Conservation (phyloP, 2,888 invertebrate genomes). For the Cheiracanthium punctorium region DNA sequence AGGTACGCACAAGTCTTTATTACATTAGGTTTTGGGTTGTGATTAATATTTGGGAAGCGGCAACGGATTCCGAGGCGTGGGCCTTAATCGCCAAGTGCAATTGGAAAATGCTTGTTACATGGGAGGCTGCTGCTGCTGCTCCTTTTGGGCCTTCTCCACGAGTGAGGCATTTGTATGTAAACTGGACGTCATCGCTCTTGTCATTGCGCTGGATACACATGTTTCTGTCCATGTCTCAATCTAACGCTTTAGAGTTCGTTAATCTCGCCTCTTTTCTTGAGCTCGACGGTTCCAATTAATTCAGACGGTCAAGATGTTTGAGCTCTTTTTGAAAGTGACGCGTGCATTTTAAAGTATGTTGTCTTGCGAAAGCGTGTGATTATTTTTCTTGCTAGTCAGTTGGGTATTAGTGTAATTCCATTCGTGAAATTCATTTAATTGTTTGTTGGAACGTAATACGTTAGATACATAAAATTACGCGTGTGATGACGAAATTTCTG, state of each 20-base stretch:
- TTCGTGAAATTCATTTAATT: too few relatives aligned
- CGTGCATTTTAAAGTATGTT: too few relatives aligned
- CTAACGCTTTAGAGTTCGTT: background rate
- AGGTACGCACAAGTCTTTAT: constrained; percentile 22
- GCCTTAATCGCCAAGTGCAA: constrained; percentile 1
- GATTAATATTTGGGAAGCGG: constrained; percentile 12
- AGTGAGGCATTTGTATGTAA: background rate
- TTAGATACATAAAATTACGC: too few relatives aligned
- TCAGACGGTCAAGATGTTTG: too few relatives aligned
- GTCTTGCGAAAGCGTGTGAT: too few relatives aligned
- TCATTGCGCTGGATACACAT: background rate
- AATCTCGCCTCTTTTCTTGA: background rate
- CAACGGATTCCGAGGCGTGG: background rate
- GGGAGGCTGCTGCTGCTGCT: background rate
- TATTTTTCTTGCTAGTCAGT: too few relatives aligned
- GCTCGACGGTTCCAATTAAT: too few relatives aligned
- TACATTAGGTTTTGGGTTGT: constrained; percentile 29
- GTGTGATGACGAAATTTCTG: too few relatives aligned
- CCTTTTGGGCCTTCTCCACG: background rate
- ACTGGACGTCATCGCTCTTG: constrained; percentile 15
- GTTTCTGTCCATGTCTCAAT: background rate
- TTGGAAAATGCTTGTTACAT: background rate
- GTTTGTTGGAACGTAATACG: too few relatives aligned
- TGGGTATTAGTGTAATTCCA: too few relatives aligned
- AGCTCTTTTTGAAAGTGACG: too few relatives aligned